Conservation (phyloP, 2,113 vertebrate species). For the Anas platyrhynchos region DNA sequence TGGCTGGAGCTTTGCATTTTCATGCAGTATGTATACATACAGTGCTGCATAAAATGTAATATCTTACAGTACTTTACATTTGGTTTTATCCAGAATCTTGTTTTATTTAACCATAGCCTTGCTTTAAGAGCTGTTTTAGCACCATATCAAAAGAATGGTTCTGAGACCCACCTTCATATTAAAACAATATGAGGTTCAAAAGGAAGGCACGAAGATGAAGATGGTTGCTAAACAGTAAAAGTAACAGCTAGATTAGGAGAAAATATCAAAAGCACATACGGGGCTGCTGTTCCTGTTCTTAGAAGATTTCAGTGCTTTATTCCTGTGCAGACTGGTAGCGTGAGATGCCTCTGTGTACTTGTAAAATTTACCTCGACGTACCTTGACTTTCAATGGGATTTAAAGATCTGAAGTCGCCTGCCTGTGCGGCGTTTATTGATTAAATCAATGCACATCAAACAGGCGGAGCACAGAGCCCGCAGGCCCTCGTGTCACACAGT, state of each 20-base stretch:
- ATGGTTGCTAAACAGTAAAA: neutral
- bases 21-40: neutral
- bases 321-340: no score
- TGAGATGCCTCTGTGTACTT: neutral
- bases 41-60: neutral
- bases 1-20: neutral
- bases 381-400: neutral
- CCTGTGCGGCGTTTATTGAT: neutral
- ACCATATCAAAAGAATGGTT: neutral
- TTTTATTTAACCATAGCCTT: neutral
- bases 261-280: neutral
- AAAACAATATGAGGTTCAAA: no score
- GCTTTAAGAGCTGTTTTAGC: neutral
- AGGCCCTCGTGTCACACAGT: accelerated
- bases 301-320: neutral
- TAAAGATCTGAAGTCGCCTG: accelerated
- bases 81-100: neutral
- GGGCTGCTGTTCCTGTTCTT: neutral
- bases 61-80: accelerated
- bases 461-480: accelerated
- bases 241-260: neutral
- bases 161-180: neutral
- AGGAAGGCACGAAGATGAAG: neutral
- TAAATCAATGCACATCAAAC: accelerated
- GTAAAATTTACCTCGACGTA: neutral